phyloP scores from a whole-genome alignment of 2,888 invertebrate species.

The Punctoribates punctum region DNA sequence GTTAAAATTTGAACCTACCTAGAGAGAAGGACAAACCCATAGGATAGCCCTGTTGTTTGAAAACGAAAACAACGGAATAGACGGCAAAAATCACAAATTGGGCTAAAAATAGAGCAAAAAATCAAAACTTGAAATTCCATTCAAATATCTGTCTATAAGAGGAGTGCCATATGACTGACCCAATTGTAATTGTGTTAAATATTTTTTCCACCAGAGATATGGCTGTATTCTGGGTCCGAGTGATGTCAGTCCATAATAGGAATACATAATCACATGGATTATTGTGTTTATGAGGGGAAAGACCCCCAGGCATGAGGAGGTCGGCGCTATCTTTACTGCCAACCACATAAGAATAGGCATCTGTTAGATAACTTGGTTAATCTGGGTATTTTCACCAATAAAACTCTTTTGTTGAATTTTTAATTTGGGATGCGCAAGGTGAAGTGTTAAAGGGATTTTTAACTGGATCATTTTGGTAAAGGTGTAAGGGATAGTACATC shows the following conservation, averaged over 20 bases:
- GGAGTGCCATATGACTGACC: no score
- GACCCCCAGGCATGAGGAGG: background rate
- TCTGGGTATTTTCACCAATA: no score
- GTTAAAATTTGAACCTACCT: background rate
- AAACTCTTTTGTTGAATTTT: no score
- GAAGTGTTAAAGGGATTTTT: no score
- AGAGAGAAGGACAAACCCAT: background rate
- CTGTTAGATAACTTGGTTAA: background rate
- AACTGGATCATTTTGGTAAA: no score
- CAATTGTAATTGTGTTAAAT: conserved; percentile 4
- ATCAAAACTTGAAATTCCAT: no score
- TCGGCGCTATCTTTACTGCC: background rate
- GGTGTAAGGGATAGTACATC: no score
- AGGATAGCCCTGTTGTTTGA: background rate
- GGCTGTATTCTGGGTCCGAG: background rate
- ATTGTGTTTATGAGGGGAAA: background rate
- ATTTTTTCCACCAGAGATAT: background rate
- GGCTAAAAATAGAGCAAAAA: no score
- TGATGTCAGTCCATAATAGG: background rate
- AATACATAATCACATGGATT: background rate
- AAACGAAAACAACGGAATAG: background rate
- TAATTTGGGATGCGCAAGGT: no score
- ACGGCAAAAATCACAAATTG: background rate
- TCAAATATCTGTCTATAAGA: no score
- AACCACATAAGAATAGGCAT: background rate